Evolutionary conservation across 2,797 vertebrate genomes (phyloP).

Genomic region (Spinus olivaceus): DNA sequence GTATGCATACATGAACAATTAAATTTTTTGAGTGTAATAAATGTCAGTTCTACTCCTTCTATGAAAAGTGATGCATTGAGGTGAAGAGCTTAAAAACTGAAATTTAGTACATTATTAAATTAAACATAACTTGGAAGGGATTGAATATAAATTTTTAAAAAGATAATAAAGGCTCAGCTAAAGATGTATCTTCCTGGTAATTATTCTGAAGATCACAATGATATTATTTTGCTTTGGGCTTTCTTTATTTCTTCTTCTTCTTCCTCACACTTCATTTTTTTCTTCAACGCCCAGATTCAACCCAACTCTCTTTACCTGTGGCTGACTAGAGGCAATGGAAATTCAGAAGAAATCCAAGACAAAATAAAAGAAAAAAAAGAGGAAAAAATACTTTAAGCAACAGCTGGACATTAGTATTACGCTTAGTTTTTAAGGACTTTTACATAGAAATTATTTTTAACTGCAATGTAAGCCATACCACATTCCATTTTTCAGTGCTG

Average conservation of each 20-base stretch:
- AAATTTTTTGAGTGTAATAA: neutral
- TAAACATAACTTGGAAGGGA: neutral
- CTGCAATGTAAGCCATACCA: constrained; percentile 42
- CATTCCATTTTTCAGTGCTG: constrained; percentile 61
- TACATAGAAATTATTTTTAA: constrained; percentile 40
- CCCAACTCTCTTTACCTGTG: neutral
- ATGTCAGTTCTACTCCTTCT: neutral
- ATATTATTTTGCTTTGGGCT: neutral
- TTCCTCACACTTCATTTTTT: neutral
- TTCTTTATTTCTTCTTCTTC: neutral
- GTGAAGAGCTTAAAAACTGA: neutral
- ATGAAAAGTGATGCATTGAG: neutral
- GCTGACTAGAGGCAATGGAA: constrained; percentile 22
- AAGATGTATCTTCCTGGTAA: neutral
- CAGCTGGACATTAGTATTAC: constrained; percentile 53
- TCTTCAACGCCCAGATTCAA: neutral
- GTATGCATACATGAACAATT: neutral
- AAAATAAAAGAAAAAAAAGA: neutral
- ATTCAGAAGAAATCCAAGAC: neutral
- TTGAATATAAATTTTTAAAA: neutral
- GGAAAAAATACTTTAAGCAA: constrained; percentile 49
- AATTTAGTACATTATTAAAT: neutral
- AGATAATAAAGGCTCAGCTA: neutral
- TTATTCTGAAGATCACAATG: neutral
- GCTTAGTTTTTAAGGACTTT: constrained; percentile 10